Evolutionary conservation across 1,140 invertebrate genomes (phyloP).

Genomic region (Elymnias hypermnestra): DNA sequence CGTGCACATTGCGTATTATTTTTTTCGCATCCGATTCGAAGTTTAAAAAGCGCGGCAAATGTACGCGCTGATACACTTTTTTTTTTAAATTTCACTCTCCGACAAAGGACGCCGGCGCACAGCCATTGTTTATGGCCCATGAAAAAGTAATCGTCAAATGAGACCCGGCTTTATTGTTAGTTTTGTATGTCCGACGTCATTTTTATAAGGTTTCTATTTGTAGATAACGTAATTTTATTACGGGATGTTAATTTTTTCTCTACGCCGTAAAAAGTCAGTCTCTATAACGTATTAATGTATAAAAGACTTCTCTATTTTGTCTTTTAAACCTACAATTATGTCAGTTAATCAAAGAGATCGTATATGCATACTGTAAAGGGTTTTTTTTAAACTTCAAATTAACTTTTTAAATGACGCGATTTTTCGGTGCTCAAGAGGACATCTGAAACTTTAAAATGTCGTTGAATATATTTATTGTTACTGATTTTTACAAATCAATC

Average conservation of each 20-base stretch:
- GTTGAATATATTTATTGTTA: no score
- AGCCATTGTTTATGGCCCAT: constrained; percentile 29
- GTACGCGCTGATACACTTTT: constrained; percentile 44
- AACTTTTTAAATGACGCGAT: no score
- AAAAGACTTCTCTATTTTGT: no score
- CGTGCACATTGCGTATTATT: constrained; percentile 61
- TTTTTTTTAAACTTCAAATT: no score
- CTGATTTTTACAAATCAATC: no score
- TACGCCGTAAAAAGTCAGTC: background rate
- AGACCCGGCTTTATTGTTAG: constrained; percentile 24
- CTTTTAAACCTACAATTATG: no score
- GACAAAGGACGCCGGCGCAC: constrained; percentile 24
- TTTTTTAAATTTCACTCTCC: constrained; percentile 13
- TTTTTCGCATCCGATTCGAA: constrained; percentile 72
- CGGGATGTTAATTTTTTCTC: background rate
- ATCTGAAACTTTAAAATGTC: no score
- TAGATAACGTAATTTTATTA: constrained; percentile 8
- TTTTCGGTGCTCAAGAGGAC: no score
- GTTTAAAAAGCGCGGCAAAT: constrained; percentile 65
- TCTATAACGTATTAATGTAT: no score
- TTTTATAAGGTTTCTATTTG: constrained; percentile 5
- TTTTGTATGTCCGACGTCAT: constrained; percentile 18
- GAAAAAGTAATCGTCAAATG: constrained; percentile 30
- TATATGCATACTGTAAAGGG: no score
- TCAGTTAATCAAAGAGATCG: no score